Percentiles rank a stretch among this genome's conserved stretches.
phyloP scores from a whole-genome alignment of 2,797 vertebrate species.

The Crocidura indochinensis region DNA sequence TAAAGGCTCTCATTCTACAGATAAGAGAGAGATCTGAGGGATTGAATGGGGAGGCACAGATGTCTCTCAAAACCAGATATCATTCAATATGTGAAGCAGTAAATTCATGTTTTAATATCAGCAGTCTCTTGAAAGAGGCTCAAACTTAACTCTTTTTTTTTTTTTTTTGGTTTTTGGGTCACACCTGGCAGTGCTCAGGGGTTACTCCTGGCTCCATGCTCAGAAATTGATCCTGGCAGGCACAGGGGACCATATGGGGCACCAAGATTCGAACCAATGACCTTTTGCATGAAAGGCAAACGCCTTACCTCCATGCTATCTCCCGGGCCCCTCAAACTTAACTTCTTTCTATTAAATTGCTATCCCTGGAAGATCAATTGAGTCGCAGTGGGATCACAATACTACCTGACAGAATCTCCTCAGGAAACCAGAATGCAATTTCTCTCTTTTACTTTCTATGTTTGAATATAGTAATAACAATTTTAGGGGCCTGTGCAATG shows the following conservation, averaged over 20 bases:
- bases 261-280: no score
- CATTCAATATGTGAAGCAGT: background rate
- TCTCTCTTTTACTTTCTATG: conserved; percentile 45
- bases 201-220: no score
- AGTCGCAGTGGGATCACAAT: background rate
- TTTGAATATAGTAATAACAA: conserved; percentile 52
- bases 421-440: background rate
- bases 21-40: background rate
- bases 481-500: background rate
- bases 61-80: background rate
- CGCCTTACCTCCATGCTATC: no score
- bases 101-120: conserved; percentile 29
- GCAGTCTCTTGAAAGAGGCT: background rate
- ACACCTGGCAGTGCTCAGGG: no score
- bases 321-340: conserved; percentile 14
- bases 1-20: background rate
- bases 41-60: background rate
- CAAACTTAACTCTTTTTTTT: conserved; percentile 44
- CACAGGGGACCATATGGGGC: no score
- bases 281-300: no score
- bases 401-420: background rate
- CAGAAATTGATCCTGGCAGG: no score
- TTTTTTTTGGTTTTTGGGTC: no score
- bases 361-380: background rate
- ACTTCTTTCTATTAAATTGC: conserved; percentile 42